Percentiles rank a stretch among this genome's conserved stretches.
Evolutionary conservation across 2,113 vertebrate genomes (phyloP).

Genomic region (Suncus etruscus): DNA sequence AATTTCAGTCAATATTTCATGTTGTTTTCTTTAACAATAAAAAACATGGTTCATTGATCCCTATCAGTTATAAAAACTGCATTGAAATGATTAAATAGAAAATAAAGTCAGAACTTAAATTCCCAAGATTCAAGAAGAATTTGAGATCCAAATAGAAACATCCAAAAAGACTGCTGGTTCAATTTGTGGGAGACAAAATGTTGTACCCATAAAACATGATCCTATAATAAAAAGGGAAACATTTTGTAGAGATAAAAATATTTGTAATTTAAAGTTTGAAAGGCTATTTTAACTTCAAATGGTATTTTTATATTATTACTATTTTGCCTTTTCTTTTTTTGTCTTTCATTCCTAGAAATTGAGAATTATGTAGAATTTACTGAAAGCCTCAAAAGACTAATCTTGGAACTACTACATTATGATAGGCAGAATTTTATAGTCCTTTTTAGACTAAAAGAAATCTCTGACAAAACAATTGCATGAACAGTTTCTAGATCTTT

Average conservation of each 20-base stretch:
- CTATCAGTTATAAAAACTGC: neutral
- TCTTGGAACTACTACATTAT: too few relatives aligned
- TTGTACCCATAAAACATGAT: neutral
- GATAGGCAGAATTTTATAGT: too few relatives aligned
- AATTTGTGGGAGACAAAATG: neutral
- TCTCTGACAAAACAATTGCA: too few relatives aligned
- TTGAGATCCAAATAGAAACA: neutral
- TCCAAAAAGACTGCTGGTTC: neutral
- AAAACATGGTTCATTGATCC: neutral
- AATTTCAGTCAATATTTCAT: neutral
- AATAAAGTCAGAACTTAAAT: neutral
- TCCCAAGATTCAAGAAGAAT: neutral
- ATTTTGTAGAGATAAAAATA: neutral
- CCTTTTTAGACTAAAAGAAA: too few relatives aligned
- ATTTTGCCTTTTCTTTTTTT: too few relatives aligned
- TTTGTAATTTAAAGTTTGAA: neutral
- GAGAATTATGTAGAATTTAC: too few relatives aligned
- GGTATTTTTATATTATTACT: too few relatives aligned
- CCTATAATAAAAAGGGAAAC: neutral
- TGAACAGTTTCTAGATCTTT: neutral
- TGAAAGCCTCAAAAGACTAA: too few relatives aligned
- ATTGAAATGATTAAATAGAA: neutral
- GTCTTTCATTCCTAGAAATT: too few relatives aligned
- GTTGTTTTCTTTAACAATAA: neutral
- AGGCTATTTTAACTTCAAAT: too few relatives aligned